These are phyloP conservation scores for Nerophis ophidion DNA, from an alignment of 2,113 vertebrate species.

Conservation along the genomic window DNA sequence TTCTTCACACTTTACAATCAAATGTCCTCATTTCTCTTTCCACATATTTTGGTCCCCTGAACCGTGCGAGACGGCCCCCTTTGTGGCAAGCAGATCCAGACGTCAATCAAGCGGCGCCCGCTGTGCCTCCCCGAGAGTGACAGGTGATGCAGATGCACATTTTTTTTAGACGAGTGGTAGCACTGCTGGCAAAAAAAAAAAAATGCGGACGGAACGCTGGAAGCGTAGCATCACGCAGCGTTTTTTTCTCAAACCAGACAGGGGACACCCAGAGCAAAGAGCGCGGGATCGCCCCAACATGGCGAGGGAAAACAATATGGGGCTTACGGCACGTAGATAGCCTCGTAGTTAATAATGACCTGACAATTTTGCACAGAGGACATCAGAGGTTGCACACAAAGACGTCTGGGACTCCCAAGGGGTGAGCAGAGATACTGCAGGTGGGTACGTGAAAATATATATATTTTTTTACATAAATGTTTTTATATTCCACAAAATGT, in stretches of 20 bases:
- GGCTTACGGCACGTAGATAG: too few species aligned
- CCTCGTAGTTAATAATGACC: not conserved
- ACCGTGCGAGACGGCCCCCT: conserved; percentile 46
- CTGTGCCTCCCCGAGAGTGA: conserved; percentile 55
- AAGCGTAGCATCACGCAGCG: conserved; percentile 15
- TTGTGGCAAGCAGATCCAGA: conserved; percentile 50
- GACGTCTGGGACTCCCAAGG: too few species aligned
- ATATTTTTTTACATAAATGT: too few species aligned
- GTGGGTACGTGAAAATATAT: too few species aligned
- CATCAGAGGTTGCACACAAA: not conserved
- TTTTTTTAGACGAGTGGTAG: conserved; percentile 47
- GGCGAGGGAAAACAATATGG: not conserved
- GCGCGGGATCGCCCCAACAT: not conserved
- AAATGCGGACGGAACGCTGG: conserved; percentile 42
- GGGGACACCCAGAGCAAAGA: conserved; percentile 35
- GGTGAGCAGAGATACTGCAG: too few species aligned
- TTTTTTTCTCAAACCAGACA: conserved; percentile 51
- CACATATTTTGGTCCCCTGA: conserved; percentile 62
- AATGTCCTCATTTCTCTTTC: conserved; percentile 60
- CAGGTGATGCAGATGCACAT: conserved; percentile 69
- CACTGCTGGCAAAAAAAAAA: conserved; percentile 52
- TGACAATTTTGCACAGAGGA: not conserved
- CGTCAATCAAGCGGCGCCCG: conserved; percentile 60
- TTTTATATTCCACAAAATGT: too few species aligned
- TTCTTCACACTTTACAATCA: conserved; percentile 46